Evolutionary conservation across 2,888 invertebrate genomes (phyloP).

Genomic region (Cenopis cana): DNA sequence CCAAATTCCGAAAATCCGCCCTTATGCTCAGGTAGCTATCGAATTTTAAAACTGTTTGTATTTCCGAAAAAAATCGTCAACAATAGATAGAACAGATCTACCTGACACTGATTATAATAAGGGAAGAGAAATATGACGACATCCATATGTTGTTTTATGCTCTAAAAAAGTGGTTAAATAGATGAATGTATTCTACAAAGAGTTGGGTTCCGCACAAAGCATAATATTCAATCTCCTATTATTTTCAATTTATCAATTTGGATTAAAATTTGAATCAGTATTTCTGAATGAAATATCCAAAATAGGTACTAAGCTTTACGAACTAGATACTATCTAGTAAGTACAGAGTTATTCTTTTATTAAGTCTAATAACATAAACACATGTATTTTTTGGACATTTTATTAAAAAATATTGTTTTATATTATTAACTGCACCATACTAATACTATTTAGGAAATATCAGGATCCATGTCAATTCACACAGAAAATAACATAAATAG

Average conservation of each 20-base stretch:
- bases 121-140: conserved; percentile 81
- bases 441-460: too few relatives aligned
- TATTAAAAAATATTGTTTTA: too few relatives aligned
- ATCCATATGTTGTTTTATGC: conserved; percentile 73
- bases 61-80: conserved; percentile 73
- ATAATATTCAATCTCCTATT: not conserved
- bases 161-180: conserved; percentile 50
- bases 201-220: conserved; percentile 25
- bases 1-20: conserved; percentile 79
- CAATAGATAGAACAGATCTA: conserved; percentile 75
- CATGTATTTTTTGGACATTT: too few relatives aligned
- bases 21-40: conserved; percentile 81
- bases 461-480: too few relatives aligned
- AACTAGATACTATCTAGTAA: too few relatives aligned
- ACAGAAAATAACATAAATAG: too few relatives aligned
- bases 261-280: too few relatives aligned
- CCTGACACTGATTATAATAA: conserved; percentile 83
- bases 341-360: too few relatives aligned
- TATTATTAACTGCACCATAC: too few relatives aligned
- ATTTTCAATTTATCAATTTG: not conserved
- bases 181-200: conserved; percentile 21
- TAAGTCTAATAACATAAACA: too few relatives aligned
- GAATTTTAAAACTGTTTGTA: conserved; percentile 80
- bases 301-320: too few relatives aligned
- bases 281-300: too few relatives aligned